Conservation (phyloP, 2,888 invertebrate species). For the Ommatoiulus sabulosus region DNA sequence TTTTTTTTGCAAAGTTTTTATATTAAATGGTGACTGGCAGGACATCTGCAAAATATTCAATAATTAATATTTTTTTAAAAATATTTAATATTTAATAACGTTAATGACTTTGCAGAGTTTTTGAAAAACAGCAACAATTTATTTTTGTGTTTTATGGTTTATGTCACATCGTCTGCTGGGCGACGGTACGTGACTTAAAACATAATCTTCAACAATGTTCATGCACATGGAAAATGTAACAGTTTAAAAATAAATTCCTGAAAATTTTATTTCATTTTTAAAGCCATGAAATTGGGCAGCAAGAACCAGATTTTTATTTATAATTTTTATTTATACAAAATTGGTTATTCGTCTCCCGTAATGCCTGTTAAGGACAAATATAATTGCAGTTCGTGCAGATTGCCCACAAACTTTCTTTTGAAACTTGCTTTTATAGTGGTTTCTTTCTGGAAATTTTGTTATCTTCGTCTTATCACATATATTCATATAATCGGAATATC, state of each 20-base stretch:
- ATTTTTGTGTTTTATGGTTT: too few species aligned
- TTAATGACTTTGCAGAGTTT: too few species aligned
- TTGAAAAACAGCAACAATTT: too few species aligned
- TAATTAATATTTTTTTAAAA: too few species aligned
- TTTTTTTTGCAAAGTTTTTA: too few species aligned
- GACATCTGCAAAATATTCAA: too few species aligned
- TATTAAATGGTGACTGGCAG: too few species aligned
- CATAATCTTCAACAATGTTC: background rate
- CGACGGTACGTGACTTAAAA: background rate
- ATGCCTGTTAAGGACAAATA: background rate
- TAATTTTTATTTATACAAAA: background rate
- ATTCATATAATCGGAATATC: background rate
- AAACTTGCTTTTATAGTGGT: background rate
- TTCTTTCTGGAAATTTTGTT: background rate
- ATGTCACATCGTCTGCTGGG: too few species aligned
- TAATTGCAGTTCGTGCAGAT: conserved; percentile 9
- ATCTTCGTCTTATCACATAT: background rate
- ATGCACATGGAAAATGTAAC: background rate
- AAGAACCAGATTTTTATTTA: background rate
- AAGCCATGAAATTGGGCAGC: background rate
- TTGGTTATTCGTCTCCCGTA: background rate
- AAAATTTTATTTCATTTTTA: background rate
- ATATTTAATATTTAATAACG: too few species aligned
- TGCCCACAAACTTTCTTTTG: background rate
- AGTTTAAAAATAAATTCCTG: background rate